Evolutionary conservation across 2,888 invertebrate species (phyloP).

Genomic region (Neria commutata): DNA sequence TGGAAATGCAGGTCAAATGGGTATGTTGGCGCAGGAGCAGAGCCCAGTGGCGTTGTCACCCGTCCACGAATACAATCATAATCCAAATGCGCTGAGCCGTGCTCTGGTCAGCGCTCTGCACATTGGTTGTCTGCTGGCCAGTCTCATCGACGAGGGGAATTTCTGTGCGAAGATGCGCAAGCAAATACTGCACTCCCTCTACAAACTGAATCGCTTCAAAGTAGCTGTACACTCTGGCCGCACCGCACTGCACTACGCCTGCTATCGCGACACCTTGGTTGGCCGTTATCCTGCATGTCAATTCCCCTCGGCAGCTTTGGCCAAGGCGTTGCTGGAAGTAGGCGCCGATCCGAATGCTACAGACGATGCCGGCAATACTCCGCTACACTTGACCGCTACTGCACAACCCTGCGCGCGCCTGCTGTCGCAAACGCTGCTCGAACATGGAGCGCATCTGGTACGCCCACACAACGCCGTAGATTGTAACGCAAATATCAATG

Average conservation of each 20-base stretch:
- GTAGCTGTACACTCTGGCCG: conserved; percentile 70
- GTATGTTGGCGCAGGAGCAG: conserved; percentile 43
- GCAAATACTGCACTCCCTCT: conserved; percentile 75
- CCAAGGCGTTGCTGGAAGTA: conserved; percentile 77
- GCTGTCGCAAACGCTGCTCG: conserved; percentile 75
- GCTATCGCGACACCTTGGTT: conserved; percentile 75
- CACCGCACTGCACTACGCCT: conserved; percentile 81
- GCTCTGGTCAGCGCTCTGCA: conserved; percentile 87
- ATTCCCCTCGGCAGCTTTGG: conserved; percentile 73
- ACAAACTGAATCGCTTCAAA: conserved; percentile 77
- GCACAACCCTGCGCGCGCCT: conserved; percentile 73
- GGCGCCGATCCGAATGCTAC: conserved; percentile 81
- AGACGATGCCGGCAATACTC: conserved; percentile 86
- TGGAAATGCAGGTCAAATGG: conserved; percentile 41
- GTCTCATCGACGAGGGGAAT: conserved; percentile 67
- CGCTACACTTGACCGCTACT: conserved; percentile 83
- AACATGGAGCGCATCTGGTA: conserved; percentile 72
- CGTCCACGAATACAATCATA: conserved; percentile 69
- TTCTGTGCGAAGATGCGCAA: conserved; percentile 64
- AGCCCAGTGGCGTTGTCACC: conserved; percentile 36
- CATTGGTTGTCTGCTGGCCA: conserved; percentile 77
- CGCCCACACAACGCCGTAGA: conserved; percentile 20
- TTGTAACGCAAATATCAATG: background rate
- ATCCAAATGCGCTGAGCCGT: conserved; percentile 76
- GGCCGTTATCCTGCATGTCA: conserved; percentile 73